These are phyloP conservation scores for Plecturocebus donacophilus DNA, from an alignment of 2,113 vertebrate species.

Conservation along the genomic window DNA sequence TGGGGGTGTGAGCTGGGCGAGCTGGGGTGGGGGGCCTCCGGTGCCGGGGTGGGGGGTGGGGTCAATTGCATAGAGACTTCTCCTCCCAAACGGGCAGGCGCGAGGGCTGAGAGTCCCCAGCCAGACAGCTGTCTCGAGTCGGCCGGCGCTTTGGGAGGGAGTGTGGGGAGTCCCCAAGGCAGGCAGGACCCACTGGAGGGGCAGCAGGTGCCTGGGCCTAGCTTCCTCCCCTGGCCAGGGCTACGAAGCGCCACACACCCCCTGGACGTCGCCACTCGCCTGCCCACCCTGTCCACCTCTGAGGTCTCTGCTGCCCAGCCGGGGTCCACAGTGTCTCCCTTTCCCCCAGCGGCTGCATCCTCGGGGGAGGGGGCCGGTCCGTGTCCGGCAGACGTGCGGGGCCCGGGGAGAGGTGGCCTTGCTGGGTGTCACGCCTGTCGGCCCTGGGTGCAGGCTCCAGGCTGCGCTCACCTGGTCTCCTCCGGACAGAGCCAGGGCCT, in stretches of 20 bases:
- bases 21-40: not conserved
- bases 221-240: not conserved
- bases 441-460: not conserved
- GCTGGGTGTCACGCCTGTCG: not conserved
- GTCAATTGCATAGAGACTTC: conserved; percentile 75
- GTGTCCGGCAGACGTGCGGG: not conserved
- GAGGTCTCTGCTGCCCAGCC: not conserved
- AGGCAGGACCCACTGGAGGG: not conserved
- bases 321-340: not conserved
- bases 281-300: not conserved
- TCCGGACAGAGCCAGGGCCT: not conserved
- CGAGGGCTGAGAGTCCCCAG: not conserved
- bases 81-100: conserved; percentile 35
- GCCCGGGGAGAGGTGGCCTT: not conserved
- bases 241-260: not conserved
- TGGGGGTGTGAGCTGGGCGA: not conserved
- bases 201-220: not conserved
- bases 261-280: not conserved
- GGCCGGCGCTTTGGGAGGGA: not conserved
- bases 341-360: not conserved
- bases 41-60: not conserved
- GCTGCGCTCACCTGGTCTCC: conserved; percentile 66
- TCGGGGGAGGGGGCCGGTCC: not conserved
- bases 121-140: not conserved
- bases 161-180: not conserved